Base-by-base conservation (phyloP, 2,797 vertebrate species). In the Hoplostethus atlanticus region DNA sequence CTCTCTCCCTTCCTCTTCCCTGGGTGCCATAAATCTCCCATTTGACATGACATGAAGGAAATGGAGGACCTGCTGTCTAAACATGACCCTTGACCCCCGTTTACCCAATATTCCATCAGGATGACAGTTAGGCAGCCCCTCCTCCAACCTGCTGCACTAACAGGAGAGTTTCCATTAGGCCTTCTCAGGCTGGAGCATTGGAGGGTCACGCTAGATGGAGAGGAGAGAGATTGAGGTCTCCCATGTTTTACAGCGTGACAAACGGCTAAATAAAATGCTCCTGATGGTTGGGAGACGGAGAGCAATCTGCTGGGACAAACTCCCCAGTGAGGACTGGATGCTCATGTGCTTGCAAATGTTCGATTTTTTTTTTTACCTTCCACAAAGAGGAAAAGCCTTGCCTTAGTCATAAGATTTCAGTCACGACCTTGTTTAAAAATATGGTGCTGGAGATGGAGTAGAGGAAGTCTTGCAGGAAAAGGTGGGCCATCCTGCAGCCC, bases 11-110 rank as follows among this genome's bases (percentile, higher is more conserved):
- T 52, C 53, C 50, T 70, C 31, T 36, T n/a, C 66, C 7, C 59
- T 5, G 36, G 53, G 55, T 72, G 64, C 78, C 51, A 75, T 76
- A 69, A 50, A 73, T 85, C 84, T 84, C 62, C 62, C 16, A 17
- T 55, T 72, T 76, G 73, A 85, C 58, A 15, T 64, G 84, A 79
- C 76, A 70, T 21, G 52, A 59, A 60, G 84, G 84, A 88, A 90
- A 89, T 81, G 63, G 81, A 83, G 80, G 76, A 89, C 84, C 81
- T 73, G 75, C 64, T 76, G 83, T 42, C 81, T 86, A 90, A 90
- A 93, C 88, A 91, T 59, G 75, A 88, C 82, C 81, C 77, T 30
- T 86, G 83, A 89, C 84, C 80, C 61, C 68, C 62, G 68, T 77
- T 90, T 81, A 87, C 75, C 73, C 81, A 83, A 74, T 83, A 81